Base-by-base conservation (phyloP, 2,113 vertebrate genomes). In the Lutjanus erythropterus region DNA sequence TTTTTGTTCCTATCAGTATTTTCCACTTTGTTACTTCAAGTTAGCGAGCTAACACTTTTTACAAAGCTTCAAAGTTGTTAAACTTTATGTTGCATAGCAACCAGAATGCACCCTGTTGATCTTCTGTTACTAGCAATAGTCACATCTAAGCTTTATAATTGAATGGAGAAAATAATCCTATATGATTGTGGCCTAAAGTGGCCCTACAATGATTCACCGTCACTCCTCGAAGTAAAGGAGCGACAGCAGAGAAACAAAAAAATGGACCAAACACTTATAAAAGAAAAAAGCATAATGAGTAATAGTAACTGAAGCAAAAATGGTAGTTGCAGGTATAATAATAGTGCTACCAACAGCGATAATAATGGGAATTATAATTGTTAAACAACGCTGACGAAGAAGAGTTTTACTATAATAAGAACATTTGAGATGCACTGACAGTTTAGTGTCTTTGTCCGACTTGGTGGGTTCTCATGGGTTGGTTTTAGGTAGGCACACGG, bases 401-500 rank as follows among this genome's bases (percentile, higher is more conserved):
- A 75, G 67, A 81, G 60, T 90, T 82, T 87, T 87, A 88, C 90
- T 91, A 92, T 88, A 91, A 84, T 91, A 94, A 91, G 88, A 91
- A 90, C 81, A 84, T 86, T 83, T 86, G 86, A 93, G 90, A 93
- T 91, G 93, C 88, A 89, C 89, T 79, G 92, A 94, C 90, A 91
- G 90, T 83, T 92, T 90, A 87, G 89, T 91, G 93, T 89, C 80
- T 86, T 87, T 83, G 78, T 88, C 92, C 87, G 87, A 91, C 90
- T 92, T 79, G 86, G 89, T 90, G 92, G 86, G 83, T 87, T 92
- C 76, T 92, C 72, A 92, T 88, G 93, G 91, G 88, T 93, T 89
- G 86, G 91, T 94, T 82, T 72, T 89, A 91, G 95, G 96, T 95
- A 96, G 97, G 97, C 96, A 96, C 96, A 96, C 91, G 95, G 89